Percentiles rank a stretch among this genome's conserved stretches.
These are phyloP conservation scores for Pentalonia nigronervosa DNA, from an alignment of 1,140 invertebrate species.

Conservation along the genomic window DNA sequence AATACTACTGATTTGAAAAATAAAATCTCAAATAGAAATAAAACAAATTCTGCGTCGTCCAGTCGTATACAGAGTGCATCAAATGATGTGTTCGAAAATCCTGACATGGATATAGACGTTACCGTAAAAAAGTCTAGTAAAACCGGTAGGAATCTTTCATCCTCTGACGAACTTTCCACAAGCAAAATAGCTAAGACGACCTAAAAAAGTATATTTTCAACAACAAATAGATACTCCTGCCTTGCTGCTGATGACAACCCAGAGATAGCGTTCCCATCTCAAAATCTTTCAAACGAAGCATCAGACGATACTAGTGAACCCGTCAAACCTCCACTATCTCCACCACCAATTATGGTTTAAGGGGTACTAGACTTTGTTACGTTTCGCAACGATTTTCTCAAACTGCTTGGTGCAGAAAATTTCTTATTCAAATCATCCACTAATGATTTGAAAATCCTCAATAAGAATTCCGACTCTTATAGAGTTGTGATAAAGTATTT, in stretches of 20 bases:
- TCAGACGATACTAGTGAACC: neutral
- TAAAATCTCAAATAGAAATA: neutral
- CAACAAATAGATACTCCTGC: too few species aligned
- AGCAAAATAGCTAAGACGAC: too few species aligned
- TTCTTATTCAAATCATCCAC: neutral
- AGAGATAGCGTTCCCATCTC: too few species aligned
- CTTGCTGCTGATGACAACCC: too few species aligned
- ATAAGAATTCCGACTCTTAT: too few species aligned
- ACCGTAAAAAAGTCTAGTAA: too few species aligned
- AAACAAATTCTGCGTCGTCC: neutral
- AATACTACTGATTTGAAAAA: too few species aligned
- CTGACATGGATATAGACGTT: neutral
- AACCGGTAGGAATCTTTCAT: too few species aligned
- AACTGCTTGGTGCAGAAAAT: neutral
- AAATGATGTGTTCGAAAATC: neutral
- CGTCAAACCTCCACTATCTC: neutral
- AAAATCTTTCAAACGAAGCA: neutral
- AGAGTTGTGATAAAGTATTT: too few species aligned
- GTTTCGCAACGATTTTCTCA: neutral
- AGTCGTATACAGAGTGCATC: neutral
- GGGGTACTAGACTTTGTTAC: too few species aligned
- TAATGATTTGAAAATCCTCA: neutral
- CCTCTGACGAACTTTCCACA: too few species aligned
- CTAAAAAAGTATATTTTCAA: too few species aligned
- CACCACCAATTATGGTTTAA: neutral